Percentiles rank a stretch among this genome's conserved stretches.
Evolutionary conservation across 2,113 vertebrate genomes (phyloP).

Genomic region (Neolamprologus longior): DNA sequence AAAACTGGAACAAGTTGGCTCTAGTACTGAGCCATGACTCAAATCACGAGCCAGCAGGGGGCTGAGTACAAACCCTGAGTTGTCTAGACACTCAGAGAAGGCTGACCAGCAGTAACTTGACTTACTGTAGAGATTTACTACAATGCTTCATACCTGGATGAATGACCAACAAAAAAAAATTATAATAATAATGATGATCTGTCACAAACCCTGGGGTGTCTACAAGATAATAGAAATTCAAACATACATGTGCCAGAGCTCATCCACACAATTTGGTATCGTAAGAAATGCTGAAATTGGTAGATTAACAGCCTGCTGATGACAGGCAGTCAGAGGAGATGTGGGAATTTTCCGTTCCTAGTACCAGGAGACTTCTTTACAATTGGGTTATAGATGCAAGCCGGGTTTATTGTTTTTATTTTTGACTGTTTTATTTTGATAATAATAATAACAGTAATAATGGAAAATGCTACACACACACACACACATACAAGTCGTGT

Average conservation of each 20-base stretch:
- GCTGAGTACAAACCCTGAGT: neutral
- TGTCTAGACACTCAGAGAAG: constrained; percentile 22
- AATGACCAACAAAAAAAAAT: neutral
- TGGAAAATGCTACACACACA: neutral
- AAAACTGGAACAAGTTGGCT: constrained; percentile 15
- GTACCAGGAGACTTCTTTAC: neutral
- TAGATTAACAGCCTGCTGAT: neutral
- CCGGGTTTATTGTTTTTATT: neutral
- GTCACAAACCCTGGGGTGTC: neutral
- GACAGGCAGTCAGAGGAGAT: neutral
- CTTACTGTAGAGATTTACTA: neutral
- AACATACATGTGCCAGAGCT: neutral
- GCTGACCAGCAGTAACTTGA: neutral
- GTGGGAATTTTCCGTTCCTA: neutral
- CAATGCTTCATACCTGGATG: neutral
- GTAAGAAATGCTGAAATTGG: neutral
- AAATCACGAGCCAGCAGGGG: constrained; percentile 11
- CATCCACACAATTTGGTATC: neutral
- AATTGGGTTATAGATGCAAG: neutral
- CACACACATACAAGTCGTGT: neutral
- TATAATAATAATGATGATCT: neutral
- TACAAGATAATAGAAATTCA: neutral
- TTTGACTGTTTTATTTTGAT: neutral
- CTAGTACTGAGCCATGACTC: constrained; percentile 19
- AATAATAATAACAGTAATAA: neutral